Percentiles rank a stretch among this genome's conserved stretches.
Evolutionary conservation across 2,888 invertebrate genomes (phyloP).

Genomic region (Xylota segnis): DNA sequence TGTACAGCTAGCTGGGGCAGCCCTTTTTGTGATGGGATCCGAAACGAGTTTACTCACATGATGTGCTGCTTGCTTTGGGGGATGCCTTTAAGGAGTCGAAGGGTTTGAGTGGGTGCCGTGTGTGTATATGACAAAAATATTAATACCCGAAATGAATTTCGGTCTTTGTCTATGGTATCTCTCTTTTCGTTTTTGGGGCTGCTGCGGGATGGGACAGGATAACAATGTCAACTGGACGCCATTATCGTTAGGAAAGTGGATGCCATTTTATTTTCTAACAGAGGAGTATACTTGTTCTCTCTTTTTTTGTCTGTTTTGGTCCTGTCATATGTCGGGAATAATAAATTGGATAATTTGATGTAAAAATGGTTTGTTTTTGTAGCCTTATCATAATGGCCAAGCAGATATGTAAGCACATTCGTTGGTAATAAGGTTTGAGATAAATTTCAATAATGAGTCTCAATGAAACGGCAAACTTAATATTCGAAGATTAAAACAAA

Average conservation of each 20-base stretch:
- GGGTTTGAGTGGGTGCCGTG: constrained; percentile 47
- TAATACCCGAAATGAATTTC: constrained; percentile 75
- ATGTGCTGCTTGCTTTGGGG: constrained; percentile 12
- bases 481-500: no score
- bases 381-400: no score
- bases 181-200: constrained; percentile 19
- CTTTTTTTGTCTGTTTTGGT: not conserved
- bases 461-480: no score
- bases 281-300: not conserved
- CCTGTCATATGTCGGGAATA: constrained; percentile 12
- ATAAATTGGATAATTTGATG: constrained; percentile 16
- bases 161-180: constrained; percentile 58
- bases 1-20: constrained; percentile 44
- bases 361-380: not conserved
- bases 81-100: constrained; percentile 33
- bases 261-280: constrained; percentile 66
- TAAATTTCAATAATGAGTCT: no score
- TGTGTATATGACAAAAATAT: constrained; percentile 76
- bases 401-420: no score
- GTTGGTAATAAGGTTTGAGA: no score
- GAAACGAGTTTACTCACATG: not conserved
- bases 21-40: constrained; percentile 58
- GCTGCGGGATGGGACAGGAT: constrained; percentile 5
- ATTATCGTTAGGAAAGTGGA: constrained; percentile 71
- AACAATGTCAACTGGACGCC: constrained; percentile 74